These are phyloP conservation scores for Thamnophis sirtalis DNA, from an alignment of 2,113 vertebrate genomes.

Conservation along the genomic window DNA sequence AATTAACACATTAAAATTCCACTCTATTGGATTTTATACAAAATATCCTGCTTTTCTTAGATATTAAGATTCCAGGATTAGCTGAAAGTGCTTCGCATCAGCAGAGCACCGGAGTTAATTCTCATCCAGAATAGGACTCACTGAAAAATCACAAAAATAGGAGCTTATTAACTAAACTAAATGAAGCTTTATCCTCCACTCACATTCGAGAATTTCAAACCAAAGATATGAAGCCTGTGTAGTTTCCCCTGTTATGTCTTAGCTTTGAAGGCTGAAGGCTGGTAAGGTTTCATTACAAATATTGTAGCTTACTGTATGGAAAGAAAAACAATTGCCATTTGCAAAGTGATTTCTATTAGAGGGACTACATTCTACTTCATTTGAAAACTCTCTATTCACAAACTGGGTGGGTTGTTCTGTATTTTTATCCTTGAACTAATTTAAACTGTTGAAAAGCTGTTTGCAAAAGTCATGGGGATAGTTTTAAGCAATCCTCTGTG, in stretches of 20 bases:
- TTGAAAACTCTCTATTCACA: not conserved
- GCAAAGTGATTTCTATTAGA: not conserved
- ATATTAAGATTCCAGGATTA: not conserved
- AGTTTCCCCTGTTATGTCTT: not conserved
- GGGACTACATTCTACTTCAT: not conserved
- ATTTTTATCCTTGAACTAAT: not conserved
- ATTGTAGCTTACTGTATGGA: not conserved
- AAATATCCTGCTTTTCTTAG: not conserved
- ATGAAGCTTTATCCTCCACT: not conserved
- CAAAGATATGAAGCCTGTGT: accelerated
- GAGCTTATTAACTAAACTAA: not conserved
- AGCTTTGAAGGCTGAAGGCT: not conserved
- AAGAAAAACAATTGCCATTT: not conserved
- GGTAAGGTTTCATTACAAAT: not conserved
- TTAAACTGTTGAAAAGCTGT: not conserved
- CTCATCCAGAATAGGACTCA: not conserved
- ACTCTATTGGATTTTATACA: slow-evolving; percentile 31
- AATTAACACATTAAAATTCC: slow-evolving; percentile 15
- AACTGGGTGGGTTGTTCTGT: not conserved
- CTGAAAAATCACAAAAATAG: not conserved
- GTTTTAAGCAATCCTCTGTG: not conserved
- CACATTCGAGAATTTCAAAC: not conserved
- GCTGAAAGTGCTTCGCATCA: not conserved
- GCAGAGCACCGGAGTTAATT: not conserved
- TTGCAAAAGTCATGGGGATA: not conserved